Evolutionary conservation across 2,888 invertebrate species (phyloP).

Genomic region (Amphipyra berbera): DNA sequence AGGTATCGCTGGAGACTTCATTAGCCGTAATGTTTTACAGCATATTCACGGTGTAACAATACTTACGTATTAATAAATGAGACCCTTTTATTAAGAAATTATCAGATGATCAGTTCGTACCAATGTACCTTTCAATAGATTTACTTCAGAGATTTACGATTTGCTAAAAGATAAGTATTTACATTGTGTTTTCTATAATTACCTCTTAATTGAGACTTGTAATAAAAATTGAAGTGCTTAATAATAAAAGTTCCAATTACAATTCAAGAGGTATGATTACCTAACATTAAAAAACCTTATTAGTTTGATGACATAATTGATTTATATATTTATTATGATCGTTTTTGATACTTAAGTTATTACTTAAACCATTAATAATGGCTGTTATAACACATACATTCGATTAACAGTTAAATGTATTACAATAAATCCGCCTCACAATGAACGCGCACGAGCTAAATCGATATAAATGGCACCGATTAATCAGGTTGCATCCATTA

Average conservation of each 20-base stretch:
- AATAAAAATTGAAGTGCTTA: too few species aligned
- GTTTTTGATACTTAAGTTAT: conserved; percentile 1
- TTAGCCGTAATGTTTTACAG: too few species aligned
- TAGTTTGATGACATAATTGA: background rate
- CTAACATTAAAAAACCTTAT: background rate
- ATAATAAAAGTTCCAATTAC: too few species aligned
- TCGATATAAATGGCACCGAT: conserved; percentile 50
- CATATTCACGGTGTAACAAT: too few species aligned
- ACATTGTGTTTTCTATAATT: background rate
- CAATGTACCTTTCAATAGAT: conserved; percentile 1
- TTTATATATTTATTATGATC: background rate
- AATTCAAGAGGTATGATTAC: too few species aligned
- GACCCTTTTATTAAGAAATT: too few species aligned
- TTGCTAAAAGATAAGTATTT: background rate
- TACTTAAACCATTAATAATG: conserved; percentile 6
- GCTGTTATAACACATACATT: conserved; percentile 8
- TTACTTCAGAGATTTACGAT: background rate
- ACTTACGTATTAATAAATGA: too few species aligned
- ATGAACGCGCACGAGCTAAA: conserved; percentile 44
- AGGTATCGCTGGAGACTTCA: background rate
- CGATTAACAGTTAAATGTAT: conserved; percentile 23
- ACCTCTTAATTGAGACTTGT: background rate
- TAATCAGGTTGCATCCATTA: conserved; percentile 58
- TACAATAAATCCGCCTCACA: conserved; percentile 35
- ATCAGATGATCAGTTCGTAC: background rate